phyloP scores from a whole-genome alignment of 1,140 invertebrate genomes.

The Tribolium castaneum region DNA sequence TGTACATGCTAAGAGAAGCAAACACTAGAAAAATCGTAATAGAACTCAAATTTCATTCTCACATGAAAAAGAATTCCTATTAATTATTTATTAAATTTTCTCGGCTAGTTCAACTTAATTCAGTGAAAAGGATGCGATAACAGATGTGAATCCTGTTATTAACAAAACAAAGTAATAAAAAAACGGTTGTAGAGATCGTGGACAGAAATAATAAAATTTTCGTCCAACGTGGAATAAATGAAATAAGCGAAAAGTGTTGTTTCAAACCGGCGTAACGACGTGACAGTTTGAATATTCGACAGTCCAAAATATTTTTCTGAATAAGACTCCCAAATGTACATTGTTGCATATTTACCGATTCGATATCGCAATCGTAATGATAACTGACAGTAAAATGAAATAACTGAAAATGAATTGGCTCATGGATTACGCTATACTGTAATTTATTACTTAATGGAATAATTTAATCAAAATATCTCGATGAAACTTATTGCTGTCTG shows the following conservation, averaged over 20 bases:
- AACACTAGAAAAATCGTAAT: too few relatives aligned
- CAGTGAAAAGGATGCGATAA: too few relatives aligned
- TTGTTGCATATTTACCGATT: constrained; percentile 10
- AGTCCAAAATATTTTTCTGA: background rate
- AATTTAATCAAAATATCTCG: constrained; percentile 36
- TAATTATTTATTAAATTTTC: too few relatives aligned
- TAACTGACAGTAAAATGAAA: constrained; percentile 24
- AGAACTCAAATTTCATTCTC: too few relatives aligned
- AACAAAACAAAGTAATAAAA: background rate
- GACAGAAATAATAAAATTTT: background rate
- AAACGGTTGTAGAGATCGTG: background rate
- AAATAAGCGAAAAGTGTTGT: constrained; percentile 13
- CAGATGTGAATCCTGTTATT: background rate
- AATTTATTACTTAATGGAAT: constrained; percentile 38
- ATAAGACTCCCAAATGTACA: background rate
- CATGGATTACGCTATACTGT: constrained; percentile 26
- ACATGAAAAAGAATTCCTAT: too few relatives aligned
- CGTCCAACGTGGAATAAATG: background rate
- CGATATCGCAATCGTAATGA: constrained; percentile 3
- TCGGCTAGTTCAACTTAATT: too few relatives aligned
- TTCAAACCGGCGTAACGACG: background rate
- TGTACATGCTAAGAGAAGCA: too few relatives aligned
- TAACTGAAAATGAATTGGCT: constrained; percentile 35
- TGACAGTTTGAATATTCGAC: background rate
- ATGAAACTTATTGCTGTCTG: background rate